Conservation (phyloP, 1,140 invertebrate genomes). For the Drosophila eugracilis region DNA sequence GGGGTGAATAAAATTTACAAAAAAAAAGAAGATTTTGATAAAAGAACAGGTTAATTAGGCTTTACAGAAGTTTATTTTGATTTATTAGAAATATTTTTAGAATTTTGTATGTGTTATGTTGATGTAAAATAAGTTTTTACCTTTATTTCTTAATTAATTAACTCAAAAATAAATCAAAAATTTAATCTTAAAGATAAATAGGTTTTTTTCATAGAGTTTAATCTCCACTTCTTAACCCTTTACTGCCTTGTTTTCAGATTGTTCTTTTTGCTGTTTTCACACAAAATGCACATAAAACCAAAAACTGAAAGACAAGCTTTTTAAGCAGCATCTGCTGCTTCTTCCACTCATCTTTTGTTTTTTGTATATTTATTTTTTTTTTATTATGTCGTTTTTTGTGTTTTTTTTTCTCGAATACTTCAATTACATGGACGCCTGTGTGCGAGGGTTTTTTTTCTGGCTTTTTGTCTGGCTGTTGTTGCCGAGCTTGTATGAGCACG, state of each 20-base stretch:
- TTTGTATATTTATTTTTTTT: background rate
- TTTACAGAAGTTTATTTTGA: background rate
- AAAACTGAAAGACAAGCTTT: constrained; percentile 40
- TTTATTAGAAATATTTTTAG: background rate
- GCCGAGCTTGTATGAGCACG: constrained; percentile 26
- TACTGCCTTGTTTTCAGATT: constrained; percentile 12
- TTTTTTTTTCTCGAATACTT: constrained; percentile 35
- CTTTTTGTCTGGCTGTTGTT: constrained; percentile 6
- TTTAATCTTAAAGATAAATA: background rate
- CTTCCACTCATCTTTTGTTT: constrained; percentile 19
- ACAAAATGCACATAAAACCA: constrained; percentile 32
- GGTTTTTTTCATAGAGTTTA: constrained; percentile 1
- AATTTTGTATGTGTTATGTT: too few species aligned
- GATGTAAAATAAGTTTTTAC: too few species aligned
- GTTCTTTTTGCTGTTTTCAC: constrained; percentile 27
- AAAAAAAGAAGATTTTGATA: too few species aligned
- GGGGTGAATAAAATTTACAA: background rate
- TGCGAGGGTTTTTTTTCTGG: constrained; percentile 19
- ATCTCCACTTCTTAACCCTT: background rate
- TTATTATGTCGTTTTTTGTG: constrained; percentile 18
- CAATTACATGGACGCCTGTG: constrained; percentile 26
- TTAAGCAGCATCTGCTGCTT: constrained; percentile 35
- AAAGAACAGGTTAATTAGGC: constrained; percentile 30
- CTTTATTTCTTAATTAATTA: background rate
- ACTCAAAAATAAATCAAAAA: background rate